Base-by-base conservation (phyloP, 2,888 invertebrate species). In the Helobdella robusta region DNA sequence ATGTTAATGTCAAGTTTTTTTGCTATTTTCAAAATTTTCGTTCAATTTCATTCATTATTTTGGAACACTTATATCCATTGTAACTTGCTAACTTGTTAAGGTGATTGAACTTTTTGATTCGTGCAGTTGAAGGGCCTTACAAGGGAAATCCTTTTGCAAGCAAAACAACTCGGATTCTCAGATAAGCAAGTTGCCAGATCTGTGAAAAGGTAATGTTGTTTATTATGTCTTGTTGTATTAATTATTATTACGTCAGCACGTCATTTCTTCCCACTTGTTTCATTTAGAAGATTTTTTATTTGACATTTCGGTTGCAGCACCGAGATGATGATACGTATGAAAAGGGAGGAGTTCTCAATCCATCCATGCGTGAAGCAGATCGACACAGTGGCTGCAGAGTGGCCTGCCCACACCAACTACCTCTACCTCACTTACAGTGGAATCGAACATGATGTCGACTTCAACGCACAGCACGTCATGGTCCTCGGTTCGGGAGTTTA, bases 331-430 rank as follows among this genome's bases (percentile, higher is more conserved):
- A 73, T 79, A 5, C 69, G 78, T 18, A 72, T 74, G 63, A 63
- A 69, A 18, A 72, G 79, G 0, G 54, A 70, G 23, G 72, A 75
- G 50, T 68, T 70, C 11, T 72, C 71, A 1, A 73, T 79, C 36
- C 69, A 63, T 4, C 79, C 79, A 0, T 74, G 64, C 66, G 91
- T 97, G 0, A 97, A 97, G 80, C 92, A 94, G 83, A 97, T 99
- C 70, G 97, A 98, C 79, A 98, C 97, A 0, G 95, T 98, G 3
- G 95, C 98, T 46, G 98, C 95, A 0, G 98, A 99, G 80, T 99
- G 95, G 94, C 98, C 98, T 0, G 97, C 97, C 0, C 85, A 86
- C 36, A 99, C 98, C 0, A 99, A 99, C 80, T 99, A 99, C 77
- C 83, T 99, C n/a, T 99, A 97, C 76, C 78, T 95, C 34, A 98